A percentile compares a stretch with the other conserved stretches of the same genome.
These are phyloP conservation scores for Blennius ocellaris DNA, from an alignment of 2,113 vertebrate species.

Conservation along the genomic window DNA sequence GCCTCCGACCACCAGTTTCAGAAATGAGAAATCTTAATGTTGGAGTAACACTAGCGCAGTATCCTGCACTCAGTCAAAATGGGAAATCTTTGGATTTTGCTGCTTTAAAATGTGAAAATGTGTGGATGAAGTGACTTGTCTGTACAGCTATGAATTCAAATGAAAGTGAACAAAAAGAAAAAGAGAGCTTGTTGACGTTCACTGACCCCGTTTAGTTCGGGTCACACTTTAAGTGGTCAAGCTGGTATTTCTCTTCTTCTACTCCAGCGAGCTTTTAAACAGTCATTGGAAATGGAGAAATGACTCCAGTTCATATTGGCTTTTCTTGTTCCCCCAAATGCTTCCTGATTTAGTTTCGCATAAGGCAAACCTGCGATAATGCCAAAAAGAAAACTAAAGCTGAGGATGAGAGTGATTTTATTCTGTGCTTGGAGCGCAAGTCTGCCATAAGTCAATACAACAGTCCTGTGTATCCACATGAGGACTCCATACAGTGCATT, in stretches of 20 bases:
- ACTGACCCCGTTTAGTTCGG: no score
- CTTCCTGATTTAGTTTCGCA: slow-evolving; percentile 18
- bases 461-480: slow-evolving; percentile 27
- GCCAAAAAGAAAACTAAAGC: not conserved
- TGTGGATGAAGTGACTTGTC: slow-evolving; percentile 29
- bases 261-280: slow-evolving; percentile 49
- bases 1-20: slow-evolving; percentile 14
- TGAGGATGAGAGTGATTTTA: slow-evolving; percentile 16
- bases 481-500: slow-evolving; percentile 17
- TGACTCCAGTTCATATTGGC: slow-evolving; percentile 1
- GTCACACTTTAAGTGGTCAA: not conserved
- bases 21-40: not conserved
- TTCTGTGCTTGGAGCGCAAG: slow-evolving; percentile 43
- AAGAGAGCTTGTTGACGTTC: no score
- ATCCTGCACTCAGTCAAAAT: slow-evolving; percentile 24
- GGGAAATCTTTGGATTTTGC: slow-evolving; percentile 69
- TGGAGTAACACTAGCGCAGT: slow-evolving; percentile 11
- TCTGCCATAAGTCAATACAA: slow-evolving; percentile 39
- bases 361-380: not conserved
- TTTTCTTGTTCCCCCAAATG: slow-evolving; percentile 1
- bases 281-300: slow-evolving; percentile 21
- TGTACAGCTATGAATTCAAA: slow-evolving; percentile 35
- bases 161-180: slow-evolving; percentile 16
- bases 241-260: slow-evolving; percentile 43
- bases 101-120: slow-evolving; percentile 50